A percentile compares a stretch with the other conserved stretches of the same genome.
Conservation (phyloP, 2,113 vertebrate species). For the Tragulus kanchil region DNA sequence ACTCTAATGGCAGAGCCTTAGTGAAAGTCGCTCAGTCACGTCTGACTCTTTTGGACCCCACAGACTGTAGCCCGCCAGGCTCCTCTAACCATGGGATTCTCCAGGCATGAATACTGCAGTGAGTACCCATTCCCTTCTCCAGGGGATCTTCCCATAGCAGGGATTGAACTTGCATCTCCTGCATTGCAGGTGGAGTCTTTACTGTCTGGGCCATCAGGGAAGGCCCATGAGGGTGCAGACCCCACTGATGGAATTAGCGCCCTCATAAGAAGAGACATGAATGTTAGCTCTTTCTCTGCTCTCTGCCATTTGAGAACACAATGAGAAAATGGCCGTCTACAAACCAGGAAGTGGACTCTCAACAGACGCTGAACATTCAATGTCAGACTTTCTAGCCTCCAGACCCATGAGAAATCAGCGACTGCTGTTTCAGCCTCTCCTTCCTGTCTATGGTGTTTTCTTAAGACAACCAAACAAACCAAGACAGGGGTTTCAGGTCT, state of each 20-base stretch:
- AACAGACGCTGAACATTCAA: neutral
- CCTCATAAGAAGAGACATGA: neutral
- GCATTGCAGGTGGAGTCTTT: too few species aligned
- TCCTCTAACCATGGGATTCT: too few species aligned
- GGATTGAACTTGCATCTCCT: too few species aligned
- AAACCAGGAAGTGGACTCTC: neutral
- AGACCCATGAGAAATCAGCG: neutral
- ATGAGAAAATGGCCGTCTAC: neutral
- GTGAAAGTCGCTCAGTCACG: too few species aligned
- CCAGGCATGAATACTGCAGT: too few species aligned
- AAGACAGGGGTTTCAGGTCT: neutral
- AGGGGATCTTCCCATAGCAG: too few species aligned
- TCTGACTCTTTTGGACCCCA: too few species aligned
- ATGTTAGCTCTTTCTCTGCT: neutral
- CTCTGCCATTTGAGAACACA: neutral
- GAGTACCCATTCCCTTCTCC: too few species aligned
- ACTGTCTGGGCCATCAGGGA: too few species aligned
- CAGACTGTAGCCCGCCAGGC: too few species aligned
- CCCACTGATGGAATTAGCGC: neutral
- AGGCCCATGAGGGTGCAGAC: neutral
- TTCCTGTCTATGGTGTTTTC: too few species aligned
- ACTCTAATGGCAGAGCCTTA: neutral
- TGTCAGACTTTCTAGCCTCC: neutral
- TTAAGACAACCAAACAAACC: neutral
- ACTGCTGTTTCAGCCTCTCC: neutral